Evolutionary conservation across 2,888 invertebrate species (phyloP).

Genomic region (Gymnoscelis rufifasciata): DNA sequence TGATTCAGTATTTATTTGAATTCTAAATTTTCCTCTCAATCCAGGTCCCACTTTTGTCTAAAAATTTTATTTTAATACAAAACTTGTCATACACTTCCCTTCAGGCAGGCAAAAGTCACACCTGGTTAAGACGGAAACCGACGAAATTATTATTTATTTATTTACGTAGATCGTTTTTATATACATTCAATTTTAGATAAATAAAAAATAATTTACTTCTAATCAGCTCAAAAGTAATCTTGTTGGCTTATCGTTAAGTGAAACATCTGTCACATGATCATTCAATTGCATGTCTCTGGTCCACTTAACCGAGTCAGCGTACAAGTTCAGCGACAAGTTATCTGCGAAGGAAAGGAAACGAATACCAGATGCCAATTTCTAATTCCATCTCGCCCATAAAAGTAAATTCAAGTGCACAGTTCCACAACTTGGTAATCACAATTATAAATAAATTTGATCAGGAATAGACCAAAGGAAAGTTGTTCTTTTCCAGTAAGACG

Average conservation of each 20-base stretch:
- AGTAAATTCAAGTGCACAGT: conserved; percentile 23
- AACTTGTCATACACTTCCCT: no score
- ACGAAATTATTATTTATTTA: no score
- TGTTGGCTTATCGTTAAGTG: conserved; percentile 7
- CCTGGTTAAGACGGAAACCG: no score
- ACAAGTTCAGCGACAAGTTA: conserved; percentile 11
- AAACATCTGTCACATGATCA: conserved; percentile 8
- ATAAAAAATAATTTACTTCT: no score
- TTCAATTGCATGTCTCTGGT: conserved; percentile 10
- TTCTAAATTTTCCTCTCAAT: no score
- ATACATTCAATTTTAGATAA: no score
- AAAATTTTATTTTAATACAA: no score
- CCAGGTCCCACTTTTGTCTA: no score
- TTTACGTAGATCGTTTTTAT: no score
- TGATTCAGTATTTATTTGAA: no score
- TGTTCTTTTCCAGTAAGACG: conserved; percentile 20
- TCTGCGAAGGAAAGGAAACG: conserved; percentile 17
- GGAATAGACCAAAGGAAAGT: conserved; percentile 27
- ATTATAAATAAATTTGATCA: conserved; percentile 28
- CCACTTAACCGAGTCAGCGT: conserved; percentile 8
- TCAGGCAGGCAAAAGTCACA: no score
- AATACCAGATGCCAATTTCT: conserved; percentile 20
- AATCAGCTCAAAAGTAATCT: no score
- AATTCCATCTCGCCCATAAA: conserved; percentile 24
- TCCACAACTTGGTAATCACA: conserved; percentile 26